phyloP scores from a whole-genome alignment of 1,140 invertebrate genomes.

The Pseudomyrmex dendroicus region DNA sequence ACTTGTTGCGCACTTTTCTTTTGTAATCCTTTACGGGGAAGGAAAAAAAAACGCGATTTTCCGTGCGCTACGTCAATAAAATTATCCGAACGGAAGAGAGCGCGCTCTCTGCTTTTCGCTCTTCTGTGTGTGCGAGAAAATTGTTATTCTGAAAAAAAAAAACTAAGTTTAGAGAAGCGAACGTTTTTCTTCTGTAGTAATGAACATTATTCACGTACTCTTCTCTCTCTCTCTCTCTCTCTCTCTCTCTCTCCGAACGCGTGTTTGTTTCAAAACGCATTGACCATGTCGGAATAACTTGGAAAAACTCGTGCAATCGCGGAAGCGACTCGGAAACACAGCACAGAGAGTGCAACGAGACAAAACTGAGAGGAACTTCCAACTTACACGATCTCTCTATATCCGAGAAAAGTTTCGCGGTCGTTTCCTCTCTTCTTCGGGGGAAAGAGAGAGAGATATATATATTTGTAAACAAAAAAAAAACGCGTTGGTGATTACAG shows the following conservation, averaged over 20 bases:
- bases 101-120: too few relatives aligned
- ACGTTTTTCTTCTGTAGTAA: too few relatives aligned
- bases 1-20: too few relatives aligned
- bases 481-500: conserved; percentile 12
- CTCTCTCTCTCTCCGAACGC: not conserved
- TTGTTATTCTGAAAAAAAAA: too few relatives aligned
- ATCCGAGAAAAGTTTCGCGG: conserved; percentile 18
- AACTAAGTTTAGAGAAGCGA: too few relatives aligned
- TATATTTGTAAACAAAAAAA: conserved; percentile 31
- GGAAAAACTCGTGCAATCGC: conserved; percentile 13
- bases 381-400: conserved; percentile 29
- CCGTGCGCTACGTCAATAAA: too few relatives aligned
- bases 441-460: not conserved
- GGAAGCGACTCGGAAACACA: conserved; percentile 7
- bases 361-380: not conserved
- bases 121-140: too few relatives aligned
- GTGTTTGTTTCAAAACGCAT: not conserved
- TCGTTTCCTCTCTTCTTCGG: not conserved
- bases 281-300: not conserved
- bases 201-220: not conserved
- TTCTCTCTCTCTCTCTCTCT: too few relatives aligned
- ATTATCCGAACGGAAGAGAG: too few relatives aligned
- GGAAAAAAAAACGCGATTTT: too few relatives aligned
- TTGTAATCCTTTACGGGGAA: too few relatives aligned
- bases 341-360: not conserved